Conservation (phyloP, 2,113 vertebrate genomes). For the Eleginops maclovinus region DNA sequence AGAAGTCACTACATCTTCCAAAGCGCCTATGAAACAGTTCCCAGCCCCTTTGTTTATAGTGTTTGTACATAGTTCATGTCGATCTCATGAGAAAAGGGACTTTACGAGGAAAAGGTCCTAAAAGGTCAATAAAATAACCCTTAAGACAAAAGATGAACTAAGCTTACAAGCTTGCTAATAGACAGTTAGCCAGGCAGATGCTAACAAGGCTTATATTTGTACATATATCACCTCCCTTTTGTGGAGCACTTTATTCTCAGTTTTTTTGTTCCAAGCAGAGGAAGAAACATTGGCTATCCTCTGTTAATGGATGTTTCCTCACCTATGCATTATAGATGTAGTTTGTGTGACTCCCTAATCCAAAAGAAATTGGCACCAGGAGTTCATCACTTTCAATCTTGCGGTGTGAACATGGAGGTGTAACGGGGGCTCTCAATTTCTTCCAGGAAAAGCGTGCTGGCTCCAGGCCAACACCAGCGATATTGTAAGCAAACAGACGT, state of each 20-base stretch:
- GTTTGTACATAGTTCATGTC: constrained; percentile 24
- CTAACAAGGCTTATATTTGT: too few relatives aligned
- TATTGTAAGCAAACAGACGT: constrained; percentile 35
- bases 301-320: constrained; percentile 31
- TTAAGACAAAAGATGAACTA: too few relatives aligned
- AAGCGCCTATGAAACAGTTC: constrained; percentile 12
- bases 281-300: not conserved
- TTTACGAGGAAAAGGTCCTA: constrained; percentile 1
- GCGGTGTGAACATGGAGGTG: not conserved
- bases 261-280: constrained; percentile 1
- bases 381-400: constrained; percentile 28
- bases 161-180: too few relatives aligned
- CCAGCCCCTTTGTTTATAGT: constrained; percentile 13
- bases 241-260: too few relatives aligned
- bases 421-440: not conserved
- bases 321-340: constrained; percentile 47
- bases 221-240: too few relatives aligned
- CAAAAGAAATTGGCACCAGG: constrained; percentile 14
- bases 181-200: too few relatives aligned
- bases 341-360: constrained; percentile 16
- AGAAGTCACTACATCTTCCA: not conserved
- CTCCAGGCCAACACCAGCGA: not conserved
- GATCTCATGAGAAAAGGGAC: constrained; percentile 9
- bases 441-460: constrained; percentile 32
- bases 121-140: constrained; percentile 2